phyloP scores from a whole-genome alignment of 2,888 invertebrate genomes.

The Matsumyia berberina region DNA sequence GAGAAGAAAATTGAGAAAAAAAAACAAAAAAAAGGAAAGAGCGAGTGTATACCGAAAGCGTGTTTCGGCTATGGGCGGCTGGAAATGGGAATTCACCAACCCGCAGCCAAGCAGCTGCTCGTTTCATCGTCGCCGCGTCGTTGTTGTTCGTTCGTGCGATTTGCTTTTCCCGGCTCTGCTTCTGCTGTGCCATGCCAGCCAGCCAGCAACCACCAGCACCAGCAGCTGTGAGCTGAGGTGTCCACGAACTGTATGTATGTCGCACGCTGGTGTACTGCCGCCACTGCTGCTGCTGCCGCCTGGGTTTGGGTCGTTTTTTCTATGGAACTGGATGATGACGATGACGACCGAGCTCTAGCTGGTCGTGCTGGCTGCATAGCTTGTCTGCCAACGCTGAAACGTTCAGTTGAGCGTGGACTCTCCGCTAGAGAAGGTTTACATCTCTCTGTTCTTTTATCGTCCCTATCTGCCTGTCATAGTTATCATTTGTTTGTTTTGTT shows the following conservation, averaged over 20 bases:
- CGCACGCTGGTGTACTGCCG: constrained; percentile 62
- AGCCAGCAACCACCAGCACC: constrained; percentile 59
- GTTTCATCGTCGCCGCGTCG: constrained; percentile 59
- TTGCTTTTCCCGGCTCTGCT: constrained; percentile 59
- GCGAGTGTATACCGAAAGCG: constrained; percentile 73
- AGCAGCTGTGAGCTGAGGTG: constrained; percentile 76
- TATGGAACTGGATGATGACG: constrained; percentile 72
- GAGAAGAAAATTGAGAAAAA: constrained; percentile 57
- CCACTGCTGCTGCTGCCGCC: constrained; percentile 29
- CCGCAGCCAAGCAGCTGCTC: constrained; percentile 71
- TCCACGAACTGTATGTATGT: constrained; percentile 73
- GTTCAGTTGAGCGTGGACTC: constrained; percentile 76
- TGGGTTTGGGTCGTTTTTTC: constrained; percentile 69
- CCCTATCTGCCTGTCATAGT: constrained; percentile 32
- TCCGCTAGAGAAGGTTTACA: constrained; percentile 71
- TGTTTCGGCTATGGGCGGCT: constrained; percentile 76
- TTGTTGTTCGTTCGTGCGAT: constrained; percentile 59
- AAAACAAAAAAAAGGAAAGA: constrained; percentile 63
- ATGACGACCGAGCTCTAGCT: constrained; percentile 64
- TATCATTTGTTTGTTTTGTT: constrained; percentile 30
- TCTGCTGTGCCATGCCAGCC: constrained; percentile 24
- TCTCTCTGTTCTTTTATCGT: constrained; percentile 31
- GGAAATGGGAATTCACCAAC: constrained; percentile 73
- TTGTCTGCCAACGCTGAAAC: constrained; percentile 74
- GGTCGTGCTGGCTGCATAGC: constrained; percentile 66